Base-by-base conservation (phyloP, 2,797 vertebrate genomes). In the Paguma larvata region DNA sequence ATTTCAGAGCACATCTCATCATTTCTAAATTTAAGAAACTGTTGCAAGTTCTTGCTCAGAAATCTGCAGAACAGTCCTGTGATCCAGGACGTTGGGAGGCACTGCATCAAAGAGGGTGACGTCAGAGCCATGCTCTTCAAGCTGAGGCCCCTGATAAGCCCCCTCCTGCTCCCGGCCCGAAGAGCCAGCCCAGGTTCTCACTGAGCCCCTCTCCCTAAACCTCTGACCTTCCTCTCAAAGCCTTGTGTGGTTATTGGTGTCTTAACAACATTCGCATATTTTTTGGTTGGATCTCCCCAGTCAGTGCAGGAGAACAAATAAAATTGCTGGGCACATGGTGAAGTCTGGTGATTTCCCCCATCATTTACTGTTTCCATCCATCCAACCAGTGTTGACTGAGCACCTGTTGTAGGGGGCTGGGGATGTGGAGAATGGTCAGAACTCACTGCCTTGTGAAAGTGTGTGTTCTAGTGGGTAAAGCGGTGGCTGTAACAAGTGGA, bases 121-220 rank as follows among this genome's bases (percentile, higher is more conserved):
- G 1, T 46, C 44, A 3, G 5, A 23, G 34, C 3, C 3, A 5
- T 11, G 1, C 10, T n/a, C 15, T 2, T 63, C 10, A 41, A 3
- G 56, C 11, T 2, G 14, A 78, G 25, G 6, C 19, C 18, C 41
- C 6, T 23, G 2, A 6, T 1, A 79, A 79, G 88, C 8, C 41
- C 13, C 16, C 51, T 2, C 12, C n/a, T 25, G 1, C 9, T 2
- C 12, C 34, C 15, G 32, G 65, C 68, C 44, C 4, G 10, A 3
- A 6, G 32, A n/a, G 19, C 41, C 19, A 32, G 18, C 80, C 53
- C 25, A 9, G 34, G 59, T 32, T 51, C 34, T 65, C 21, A 41
- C n/a, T 8, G 13, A 73, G 30, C 3, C 8, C 73, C 27, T 53
- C 19, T 30, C 25, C 86, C 78, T 19, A 53, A 63, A 41, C 18